Conservation (phyloP, 2,888 invertebrate species). For the Pandemis cinnamomeana region DNA sequence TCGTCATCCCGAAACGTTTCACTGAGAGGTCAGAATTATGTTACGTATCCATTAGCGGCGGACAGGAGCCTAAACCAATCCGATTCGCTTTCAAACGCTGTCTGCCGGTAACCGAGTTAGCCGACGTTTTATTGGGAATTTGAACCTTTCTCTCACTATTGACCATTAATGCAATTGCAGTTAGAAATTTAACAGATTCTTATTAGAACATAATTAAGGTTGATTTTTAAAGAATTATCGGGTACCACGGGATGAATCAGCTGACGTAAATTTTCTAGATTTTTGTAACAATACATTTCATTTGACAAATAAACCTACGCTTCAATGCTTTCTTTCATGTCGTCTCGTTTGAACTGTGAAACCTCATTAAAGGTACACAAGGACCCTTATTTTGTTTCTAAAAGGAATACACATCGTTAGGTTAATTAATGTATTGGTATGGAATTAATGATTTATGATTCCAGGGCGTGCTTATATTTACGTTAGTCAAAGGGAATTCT, state of each 20-base stretch:
- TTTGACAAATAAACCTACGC: not conserved
- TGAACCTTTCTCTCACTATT: not conserved
- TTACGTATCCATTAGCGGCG: conserved; percentile 56
- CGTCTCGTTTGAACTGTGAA: conserved; percentile 3
- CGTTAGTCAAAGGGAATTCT: not conserved
- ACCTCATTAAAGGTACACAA: conserved; percentile 9
- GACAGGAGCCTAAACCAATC: conserved; percentile 56
- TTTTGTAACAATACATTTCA: not conserved
- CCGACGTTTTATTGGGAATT: conserved; percentile 6
- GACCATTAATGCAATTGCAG: not conserved
- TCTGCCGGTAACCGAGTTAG: conserved; percentile 53
- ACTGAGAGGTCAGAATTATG: conserved; percentile 21
- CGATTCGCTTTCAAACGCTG: conserved; percentile 53
- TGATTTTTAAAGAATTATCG: too few species aligned
- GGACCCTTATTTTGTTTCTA: not conserved
- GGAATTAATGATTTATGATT: not conserved
- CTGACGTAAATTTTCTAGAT: too few species aligned
- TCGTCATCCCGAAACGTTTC: conserved; percentile 3
- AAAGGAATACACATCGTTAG: conserved; percentile 10
- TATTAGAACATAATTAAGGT: too few species aligned
- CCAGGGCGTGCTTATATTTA: not conserved
- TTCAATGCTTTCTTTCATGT: not conserved
- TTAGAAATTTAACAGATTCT: not conserved
- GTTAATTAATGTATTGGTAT: conserved; percentile 5
- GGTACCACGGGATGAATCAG: too few species aligned